Conservation (phyloP, 2,797 vertebrate genomes). For the Manis javanica region DNA sequence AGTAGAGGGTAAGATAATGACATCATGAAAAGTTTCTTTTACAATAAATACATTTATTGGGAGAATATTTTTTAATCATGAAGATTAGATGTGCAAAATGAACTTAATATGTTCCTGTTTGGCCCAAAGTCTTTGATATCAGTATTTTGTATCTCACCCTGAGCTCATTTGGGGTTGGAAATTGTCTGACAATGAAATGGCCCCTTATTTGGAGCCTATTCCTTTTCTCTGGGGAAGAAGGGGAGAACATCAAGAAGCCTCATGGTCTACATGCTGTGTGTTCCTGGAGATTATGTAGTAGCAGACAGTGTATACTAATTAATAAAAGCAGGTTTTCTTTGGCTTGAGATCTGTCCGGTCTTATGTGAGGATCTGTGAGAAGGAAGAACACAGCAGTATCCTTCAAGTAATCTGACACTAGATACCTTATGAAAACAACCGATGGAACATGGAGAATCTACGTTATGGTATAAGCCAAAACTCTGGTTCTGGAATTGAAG, state of each 20-base stretch:
- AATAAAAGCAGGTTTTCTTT: not conserved
- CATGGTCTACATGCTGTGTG: not conserved
- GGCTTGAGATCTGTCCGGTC: not conserved
- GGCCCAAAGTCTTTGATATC: not conserved
- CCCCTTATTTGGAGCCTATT: not conserved
- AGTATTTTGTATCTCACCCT: slow-evolving; percentile 28
- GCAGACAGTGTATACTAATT: not conserved
- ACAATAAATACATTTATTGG: not conserved
- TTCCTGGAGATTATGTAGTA: not conserved
- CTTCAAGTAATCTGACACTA: not conserved
- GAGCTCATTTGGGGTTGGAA: not conserved
- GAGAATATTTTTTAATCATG: slow-evolving; percentile 9
- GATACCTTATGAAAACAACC: not conserved
- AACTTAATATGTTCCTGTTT: slow-evolving; percentile 3
- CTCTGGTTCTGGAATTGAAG: slow-evolving; percentile 1
- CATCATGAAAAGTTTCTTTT: not conserved
- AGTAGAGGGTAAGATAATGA: not conserved
- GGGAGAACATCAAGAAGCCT: not conserved
- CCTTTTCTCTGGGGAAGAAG: not conserved
- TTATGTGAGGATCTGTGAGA: not conserved
- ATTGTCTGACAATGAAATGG: not conserved
- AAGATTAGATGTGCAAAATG: slow-evolving; percentile 15
- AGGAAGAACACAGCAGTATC: not conserved
- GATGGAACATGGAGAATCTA: not conserved
- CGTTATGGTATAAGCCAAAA: not conserved